phyloP scores from a whole-genome alignment of 2,888 invertebrate species.

The Allolobophora icterica region DNA sequence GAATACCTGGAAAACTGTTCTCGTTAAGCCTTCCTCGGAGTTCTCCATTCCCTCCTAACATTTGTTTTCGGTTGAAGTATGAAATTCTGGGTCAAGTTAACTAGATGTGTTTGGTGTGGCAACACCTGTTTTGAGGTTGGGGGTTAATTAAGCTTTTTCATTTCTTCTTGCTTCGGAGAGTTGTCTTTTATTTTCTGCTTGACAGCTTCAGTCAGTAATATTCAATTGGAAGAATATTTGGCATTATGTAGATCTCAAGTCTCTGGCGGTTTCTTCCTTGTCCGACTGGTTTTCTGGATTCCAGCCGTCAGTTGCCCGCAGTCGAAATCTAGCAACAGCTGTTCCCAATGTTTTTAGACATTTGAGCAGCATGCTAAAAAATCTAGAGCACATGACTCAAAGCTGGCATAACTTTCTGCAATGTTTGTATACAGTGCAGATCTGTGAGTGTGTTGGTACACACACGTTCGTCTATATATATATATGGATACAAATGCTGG shows the following conservation, averaged over 20 bases:
- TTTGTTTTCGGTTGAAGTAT: background rate
- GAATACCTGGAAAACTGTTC: background rate
- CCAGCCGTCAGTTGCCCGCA: background rate
- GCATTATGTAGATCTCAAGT: too few relatives aligned
- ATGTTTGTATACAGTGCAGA: background rate
- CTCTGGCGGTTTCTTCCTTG: background rate
- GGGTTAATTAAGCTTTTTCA: background rate
- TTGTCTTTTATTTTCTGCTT: background rate
- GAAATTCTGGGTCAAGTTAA: background rate
- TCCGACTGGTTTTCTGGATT: background rate
- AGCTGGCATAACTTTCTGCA: background rate
- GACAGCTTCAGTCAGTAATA: background rate
- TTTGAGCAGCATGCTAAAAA: background rate
- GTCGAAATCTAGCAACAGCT: background rate
- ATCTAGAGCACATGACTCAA: background rate
- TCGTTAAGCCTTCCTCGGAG: background rate
- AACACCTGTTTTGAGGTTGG: background rate
- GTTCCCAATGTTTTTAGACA: background rate
- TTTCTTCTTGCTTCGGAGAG: background rate
- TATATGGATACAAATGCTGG: background rate
- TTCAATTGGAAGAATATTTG: slow-evolving; percentile 4
- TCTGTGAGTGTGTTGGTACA: background rate
- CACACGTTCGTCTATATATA: background rate
- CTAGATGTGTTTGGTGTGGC: background rate
- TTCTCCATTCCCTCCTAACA: slow-evolving; percentile 2